These are phyloP conservation scores for Furnarius figulus DNA, from an alignment of 2,113 vertebrate genomes.

Conservation along the genomic window DNA sequence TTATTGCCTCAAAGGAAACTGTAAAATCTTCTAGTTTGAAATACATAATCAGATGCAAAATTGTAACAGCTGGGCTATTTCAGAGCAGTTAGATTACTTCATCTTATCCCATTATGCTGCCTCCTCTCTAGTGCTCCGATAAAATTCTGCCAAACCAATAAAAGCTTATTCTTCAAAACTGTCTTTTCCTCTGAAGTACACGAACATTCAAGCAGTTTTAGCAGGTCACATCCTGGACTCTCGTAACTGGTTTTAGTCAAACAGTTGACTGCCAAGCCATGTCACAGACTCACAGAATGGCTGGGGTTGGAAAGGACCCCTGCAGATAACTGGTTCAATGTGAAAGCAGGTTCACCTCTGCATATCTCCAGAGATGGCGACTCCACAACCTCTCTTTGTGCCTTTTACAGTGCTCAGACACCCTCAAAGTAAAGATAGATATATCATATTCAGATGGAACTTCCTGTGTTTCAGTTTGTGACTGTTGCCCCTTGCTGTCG, in stretches of 20 bases:
- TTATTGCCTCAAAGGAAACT: not conserved
- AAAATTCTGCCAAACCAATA: conserved; percentile 10
- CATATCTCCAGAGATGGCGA: not conserved
- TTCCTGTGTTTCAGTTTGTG: not conserved
- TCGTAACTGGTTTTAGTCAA: not conserved
- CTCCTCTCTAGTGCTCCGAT: not conserved
- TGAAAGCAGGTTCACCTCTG: not conserved
- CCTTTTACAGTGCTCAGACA: not conserved
- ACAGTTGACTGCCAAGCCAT: not conserved
- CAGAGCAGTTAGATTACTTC: not conserved
- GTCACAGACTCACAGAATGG: not conserved
- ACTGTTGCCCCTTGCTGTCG: not conserved
- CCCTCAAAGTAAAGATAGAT: not conserved
- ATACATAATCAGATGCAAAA: conserved; percentile 18
- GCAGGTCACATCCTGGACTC: not conserved
- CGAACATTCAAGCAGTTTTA: not conserved
- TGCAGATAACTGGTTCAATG: not conserved
- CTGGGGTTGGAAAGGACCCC: not conserved
- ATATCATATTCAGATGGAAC: not conserved
- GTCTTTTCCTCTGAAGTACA: not conserved
- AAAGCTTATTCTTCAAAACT: not conserved
- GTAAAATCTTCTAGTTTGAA: not conserved
- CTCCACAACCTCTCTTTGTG: not conserved
- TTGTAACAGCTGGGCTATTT: conserved; percentile 13
- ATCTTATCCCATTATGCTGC: conserved; percentile 1